phyloP scores from a whole-genome alignment of 2,888 invertebrate genomes.

The Arctia plantaginis region DNA sequence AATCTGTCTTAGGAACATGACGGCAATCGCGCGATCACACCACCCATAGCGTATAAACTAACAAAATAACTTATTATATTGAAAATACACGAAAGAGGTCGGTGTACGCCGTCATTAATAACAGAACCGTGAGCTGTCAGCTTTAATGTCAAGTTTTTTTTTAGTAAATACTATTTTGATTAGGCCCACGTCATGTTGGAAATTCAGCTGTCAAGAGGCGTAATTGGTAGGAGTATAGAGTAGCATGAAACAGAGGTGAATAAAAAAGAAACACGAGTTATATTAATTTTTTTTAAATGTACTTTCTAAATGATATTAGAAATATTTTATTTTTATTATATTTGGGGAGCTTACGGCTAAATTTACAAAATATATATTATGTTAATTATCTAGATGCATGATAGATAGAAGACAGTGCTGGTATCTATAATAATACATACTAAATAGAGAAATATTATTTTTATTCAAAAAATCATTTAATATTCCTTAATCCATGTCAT shows the following conservation, averaged over 20 bases:
- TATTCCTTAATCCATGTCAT: constrained; percentile 40
- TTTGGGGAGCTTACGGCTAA: too few species aligned
- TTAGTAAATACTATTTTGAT: constrained; percentile 87
- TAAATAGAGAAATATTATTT: too few species aligned
- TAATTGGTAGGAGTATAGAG: constrained; percentile 84
- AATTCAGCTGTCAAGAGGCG: constrained; percentile 86
- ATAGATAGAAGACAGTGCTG: too few species aligned
- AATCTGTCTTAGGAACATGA: constrained; percentile 76
- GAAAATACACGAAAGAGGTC: constrained; percentile 70
- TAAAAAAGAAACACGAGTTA: constrained; percentile 35
- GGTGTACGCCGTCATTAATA: constrained; percentile 78
- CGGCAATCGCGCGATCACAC: constrained; percentile 72
- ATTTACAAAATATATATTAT: too few species aligned
- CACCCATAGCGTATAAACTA: constrained; percentile 70
- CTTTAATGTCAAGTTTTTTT: constrained; percentile 83
- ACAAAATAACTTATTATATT: constrained; percentile 80
- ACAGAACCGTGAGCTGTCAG: constrained; percentile 85
- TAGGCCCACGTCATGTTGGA: constrained; percentile 87
- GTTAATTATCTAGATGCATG: too few species aligned
- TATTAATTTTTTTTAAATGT: constrained; percentile 26
- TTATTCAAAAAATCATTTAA: too few species aligned
- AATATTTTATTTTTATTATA: too few species aligned
- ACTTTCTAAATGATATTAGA: constrained; percentile 32
- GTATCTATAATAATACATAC: too few species aligned
- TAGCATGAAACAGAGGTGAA: constrained; percentile 65